Evolutionary conservation across 2,113 vertebrate genomes (phyloP).

Genomic region (Tiliqua scincoides): DNA sequence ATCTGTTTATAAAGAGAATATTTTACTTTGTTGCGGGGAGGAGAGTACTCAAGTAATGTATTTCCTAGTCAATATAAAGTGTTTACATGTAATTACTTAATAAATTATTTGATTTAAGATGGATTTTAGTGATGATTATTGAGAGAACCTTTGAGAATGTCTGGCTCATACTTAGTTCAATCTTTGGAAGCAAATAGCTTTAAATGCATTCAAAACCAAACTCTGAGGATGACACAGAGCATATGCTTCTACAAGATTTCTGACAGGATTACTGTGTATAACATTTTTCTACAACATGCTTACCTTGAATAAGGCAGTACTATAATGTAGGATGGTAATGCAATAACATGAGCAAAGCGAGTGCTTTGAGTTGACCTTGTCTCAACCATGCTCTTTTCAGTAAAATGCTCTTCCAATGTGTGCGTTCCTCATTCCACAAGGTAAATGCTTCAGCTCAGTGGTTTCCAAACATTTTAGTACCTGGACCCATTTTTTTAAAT

Average conservation of each 20-base stretch:
- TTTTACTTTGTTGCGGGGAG: slow-evolving; percentile 64
- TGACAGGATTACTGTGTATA: slow-evolving; percentile 36
- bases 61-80: slow-evolving; percentile 73
- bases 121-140: slow-evolving; percentile 70
- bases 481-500: too few relatives aligned
- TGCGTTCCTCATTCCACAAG: too few relatives aligned
- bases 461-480: too few relatives aligned
- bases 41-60: slow-evolving; percentile 68
- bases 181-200: slow-evolving; percentile 37
- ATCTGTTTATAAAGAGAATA: slow-evolving; percentile 70
- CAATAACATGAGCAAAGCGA: not conserved
- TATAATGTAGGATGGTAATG: not conserved
- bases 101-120: slow-evolving; percentile 74
- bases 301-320: not conserved
- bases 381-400: not conserved
- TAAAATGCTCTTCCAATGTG: not conserved
- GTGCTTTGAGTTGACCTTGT: not conserved
- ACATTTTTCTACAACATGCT: slow-evolving; percentile 1
- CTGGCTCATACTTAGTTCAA: slow-evolving; percentile 43
- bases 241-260: slow-evolving; percentile 22
- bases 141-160: slow-evolving; percentile 52
- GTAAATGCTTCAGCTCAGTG: not conserved
- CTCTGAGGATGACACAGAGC: slow-evolving; percentile 46
- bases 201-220: slow-evolving; percentile 8
- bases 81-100: slow-evolving; percentile 72